Percentiles rank a stretch among this genome's conserved stretches.
Conservation (phyloP, 1,140 invertebrate species). For the Brachionus plicatilis region DNA sequence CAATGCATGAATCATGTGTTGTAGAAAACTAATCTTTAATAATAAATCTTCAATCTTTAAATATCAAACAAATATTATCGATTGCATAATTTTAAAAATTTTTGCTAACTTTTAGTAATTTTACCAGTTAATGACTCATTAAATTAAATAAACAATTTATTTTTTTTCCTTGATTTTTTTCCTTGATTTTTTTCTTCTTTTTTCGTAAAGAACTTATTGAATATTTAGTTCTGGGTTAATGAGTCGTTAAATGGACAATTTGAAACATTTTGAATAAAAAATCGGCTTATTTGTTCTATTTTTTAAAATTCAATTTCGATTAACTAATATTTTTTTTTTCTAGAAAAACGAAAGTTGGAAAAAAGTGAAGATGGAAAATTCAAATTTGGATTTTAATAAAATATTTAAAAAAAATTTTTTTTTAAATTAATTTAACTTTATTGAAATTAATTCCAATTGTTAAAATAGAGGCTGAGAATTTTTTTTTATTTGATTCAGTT, state of each 20-base stretch:
- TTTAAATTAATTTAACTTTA: not conserved
- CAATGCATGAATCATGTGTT: not conserved
- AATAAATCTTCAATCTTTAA: not conserved
- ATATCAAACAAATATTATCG: not conserved
- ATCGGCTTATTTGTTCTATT: not conserved
- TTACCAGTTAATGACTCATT: too few relatives aligned
- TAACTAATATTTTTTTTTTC: not conserved
- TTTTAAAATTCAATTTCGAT: not conserved
- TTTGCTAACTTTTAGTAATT: too few relatives aligned
- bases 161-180: too few relatives aligned
- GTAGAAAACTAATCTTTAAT: not conserved
- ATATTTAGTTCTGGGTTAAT: not conserved
- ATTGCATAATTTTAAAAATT: too few relatives aligned
- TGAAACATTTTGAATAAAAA: not conserved
- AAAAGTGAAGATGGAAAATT: not conserved
- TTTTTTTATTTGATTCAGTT: too few relatives aligned
- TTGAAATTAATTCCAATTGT: too few relatives aligned
- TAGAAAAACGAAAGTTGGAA: conserved; percentile 13
- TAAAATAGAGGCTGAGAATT: too few relatives aligned
- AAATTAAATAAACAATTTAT: too few relatives aligned
- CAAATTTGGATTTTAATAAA: not conserved
- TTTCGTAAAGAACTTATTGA: too few relatives aligned
- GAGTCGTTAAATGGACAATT: not conserved
- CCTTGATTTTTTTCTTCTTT: too few relatives aligned
- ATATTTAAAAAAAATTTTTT: not conserved